phyloP scores from a whole-genome alignment of 92 coral and sea anemone species.

The Blastomussa wellsi region DNA sequence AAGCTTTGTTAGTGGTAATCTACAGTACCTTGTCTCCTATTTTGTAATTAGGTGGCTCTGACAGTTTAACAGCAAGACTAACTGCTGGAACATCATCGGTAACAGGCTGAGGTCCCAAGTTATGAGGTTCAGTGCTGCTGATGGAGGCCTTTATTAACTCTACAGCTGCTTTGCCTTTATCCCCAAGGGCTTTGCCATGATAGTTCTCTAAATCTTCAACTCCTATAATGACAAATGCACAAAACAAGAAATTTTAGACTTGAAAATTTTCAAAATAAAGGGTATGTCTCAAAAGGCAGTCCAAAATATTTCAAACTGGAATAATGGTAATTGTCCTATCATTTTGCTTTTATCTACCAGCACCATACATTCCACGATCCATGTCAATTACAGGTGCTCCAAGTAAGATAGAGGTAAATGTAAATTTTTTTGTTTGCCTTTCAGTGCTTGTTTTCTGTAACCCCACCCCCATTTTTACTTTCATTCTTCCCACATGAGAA shows the following conservation, averaged over 20 bases:
- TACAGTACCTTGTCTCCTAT: constrained; percentile 95
- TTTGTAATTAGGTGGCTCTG: constrained; percentile 88
- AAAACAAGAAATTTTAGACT: not conserved
- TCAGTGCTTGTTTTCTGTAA: no score
- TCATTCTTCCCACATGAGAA: no score
- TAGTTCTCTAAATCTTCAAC: constrained; percentile 85
- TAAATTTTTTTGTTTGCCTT: no score
- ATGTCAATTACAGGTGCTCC: no score
- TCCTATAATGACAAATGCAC: constrained; percentile 39
- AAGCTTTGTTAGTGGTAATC: not conserved
- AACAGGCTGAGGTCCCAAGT: constrained; percentile 79
- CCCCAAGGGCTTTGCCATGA: constrained; percentile 91
- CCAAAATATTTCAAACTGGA: no score
- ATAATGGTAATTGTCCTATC: no score
- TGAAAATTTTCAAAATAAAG: no score
- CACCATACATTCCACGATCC: no score
- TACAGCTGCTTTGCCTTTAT: constrained; percentile 64
- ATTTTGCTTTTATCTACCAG: no score
- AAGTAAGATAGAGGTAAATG: no score
- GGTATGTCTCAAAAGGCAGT: no score
- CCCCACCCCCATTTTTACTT: no score
- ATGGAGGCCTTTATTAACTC: constrained; percentile 61
- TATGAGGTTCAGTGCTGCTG: constrained; percentile 36
- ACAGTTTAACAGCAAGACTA: constrained; percentile 52
- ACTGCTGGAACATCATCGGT: constrained; percentile 74